A percentile compares a stretch with the other conserved stretches of the same genome.
These are phyloP conservation scores for Sminthurinus signatus DNA, from an alignment of 1,140 invertebrate genomes.

Conservation along the genomic window DNA sequence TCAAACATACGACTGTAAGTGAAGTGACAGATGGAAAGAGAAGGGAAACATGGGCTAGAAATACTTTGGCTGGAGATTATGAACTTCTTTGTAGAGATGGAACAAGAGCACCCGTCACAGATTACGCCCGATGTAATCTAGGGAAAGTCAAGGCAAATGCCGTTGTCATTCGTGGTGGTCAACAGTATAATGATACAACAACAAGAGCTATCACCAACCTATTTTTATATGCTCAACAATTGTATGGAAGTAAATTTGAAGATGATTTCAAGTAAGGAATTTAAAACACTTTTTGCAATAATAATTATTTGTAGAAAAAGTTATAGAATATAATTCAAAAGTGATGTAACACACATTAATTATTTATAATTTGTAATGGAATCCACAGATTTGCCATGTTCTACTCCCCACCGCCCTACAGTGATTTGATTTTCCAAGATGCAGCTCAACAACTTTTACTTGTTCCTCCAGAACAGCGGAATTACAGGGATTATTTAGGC, in stretches of 20 bases:
- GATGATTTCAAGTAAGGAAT: conserved; percentile 74
- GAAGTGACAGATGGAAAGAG: conserved; percentile 88
- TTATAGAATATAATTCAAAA: too few relatives aligned
- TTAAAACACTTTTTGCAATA: too few relatives aligned
- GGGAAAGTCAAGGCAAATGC: conserved; percentile 88
- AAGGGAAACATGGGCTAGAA: conserved; percentile 85
- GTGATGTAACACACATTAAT: too few relatives aligned
- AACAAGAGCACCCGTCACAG: conserved; percentile 64
- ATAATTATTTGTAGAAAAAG: too few relatives aligned
- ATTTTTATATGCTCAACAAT: conserved; percentile 82
- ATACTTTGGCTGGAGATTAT: conserved; percentile 83
- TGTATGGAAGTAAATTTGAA: conserved; percentile 73
- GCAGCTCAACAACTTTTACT: conserved; percentile 74
- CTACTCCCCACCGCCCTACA: conserved; percentile 66
- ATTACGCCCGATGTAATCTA: conserved; percentile 81
- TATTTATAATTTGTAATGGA: too few relatives aligned
- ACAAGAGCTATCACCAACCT: conserved; percentile 78
- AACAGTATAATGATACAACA: conserved; percentile 67
- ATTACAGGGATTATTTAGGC: conserved; percentile 63
- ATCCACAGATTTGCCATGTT: conserved; percentile 80
- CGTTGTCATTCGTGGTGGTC: conserved; percentile 68
- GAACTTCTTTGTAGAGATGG: conserved; percentile 87
- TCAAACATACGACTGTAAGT: conserved; percentile 82
- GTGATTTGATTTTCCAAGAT: conserved; percentile 88
- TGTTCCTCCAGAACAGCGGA: conserved; percentile 56